phyloP scores from a whole-genome alignment of 2,888 invertebrate genomes.

The Rotaria macrura region DNA sequence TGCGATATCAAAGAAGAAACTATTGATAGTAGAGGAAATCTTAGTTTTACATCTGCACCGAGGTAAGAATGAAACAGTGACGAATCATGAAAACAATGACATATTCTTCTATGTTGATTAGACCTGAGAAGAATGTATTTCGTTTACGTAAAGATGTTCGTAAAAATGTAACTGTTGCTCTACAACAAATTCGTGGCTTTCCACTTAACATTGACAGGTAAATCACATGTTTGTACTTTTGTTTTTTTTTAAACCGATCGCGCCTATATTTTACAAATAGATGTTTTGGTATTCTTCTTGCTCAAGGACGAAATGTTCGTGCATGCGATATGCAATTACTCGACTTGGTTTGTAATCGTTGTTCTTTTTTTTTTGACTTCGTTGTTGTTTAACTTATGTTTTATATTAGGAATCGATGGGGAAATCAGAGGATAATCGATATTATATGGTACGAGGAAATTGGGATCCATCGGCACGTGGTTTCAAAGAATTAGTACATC shows the following conservation, averaged over 20 bases:
- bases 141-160: conserved; percentile 28
- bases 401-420: conserved; percentile 8
- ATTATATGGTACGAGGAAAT: conserved; percentile 2
- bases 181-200: conserved; percentile 23
- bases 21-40: background rate
- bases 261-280: background rate
- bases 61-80: background rate
- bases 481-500: conserved; percentile 36
- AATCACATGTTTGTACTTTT: too few species aligned
- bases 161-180: conserved; percentile 25
- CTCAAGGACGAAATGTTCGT: conserved; percentile 79
- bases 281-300: conserved; percentile 81
- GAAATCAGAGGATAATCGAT: background rate
- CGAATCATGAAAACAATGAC: background rate
- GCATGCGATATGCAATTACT: conserved; percentile 88
- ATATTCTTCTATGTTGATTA: background rate
- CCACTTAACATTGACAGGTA: conserved; percentile 27
- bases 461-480: conserved; percentile 5
- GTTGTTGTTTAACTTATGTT: background rate
- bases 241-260: background rate
- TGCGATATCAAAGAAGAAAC: conserved; percentile 32
- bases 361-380: background rate
- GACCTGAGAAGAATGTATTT: conserved; percentile 30
- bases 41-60: conserved; percentile 24
- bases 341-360: conserved; percentile 63